Evolutionary conservation across 2,797 vertebrate species (phyloP).

Genomic region (Harpia harpyja): DNA sequence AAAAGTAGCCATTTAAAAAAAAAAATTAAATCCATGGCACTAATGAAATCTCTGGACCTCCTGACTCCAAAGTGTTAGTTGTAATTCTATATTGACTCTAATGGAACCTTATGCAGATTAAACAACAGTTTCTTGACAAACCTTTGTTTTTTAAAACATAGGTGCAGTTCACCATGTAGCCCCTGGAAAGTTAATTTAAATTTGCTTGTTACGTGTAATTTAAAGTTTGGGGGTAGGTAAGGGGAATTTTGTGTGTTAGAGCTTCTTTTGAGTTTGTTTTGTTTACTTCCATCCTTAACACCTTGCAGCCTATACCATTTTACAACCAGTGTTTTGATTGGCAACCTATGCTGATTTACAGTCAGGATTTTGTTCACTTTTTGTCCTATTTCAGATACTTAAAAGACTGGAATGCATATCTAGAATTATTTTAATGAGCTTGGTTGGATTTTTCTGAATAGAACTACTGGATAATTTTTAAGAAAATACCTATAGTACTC

Average conservation of each 20-base stretch:
- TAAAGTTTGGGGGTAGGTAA: not conserved
- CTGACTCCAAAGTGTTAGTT: not conserved
- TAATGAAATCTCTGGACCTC: not conserved
- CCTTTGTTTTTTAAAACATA: slow-evolving; percentile 45
- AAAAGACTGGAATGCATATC: not conserved
- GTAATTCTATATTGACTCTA: not conserved
- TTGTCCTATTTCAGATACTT: not conserved
- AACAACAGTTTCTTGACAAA: not conserved
- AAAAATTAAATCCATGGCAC: not conserved
- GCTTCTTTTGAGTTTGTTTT: not conserved
- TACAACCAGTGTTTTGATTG: not conserved
- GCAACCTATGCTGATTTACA: not conserved
- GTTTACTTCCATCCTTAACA: not conserved
- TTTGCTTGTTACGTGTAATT: not conserved
- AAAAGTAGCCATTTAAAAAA: not conserved
- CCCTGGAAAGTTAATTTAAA: slow-evolving; percentile 75
- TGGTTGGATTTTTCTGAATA: not conserved
- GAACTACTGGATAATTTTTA: not conserved
- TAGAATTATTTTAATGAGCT: not conserved
- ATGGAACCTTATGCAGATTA: not conserved
- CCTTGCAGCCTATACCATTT: not conserved
- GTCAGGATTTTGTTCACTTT: not conserved
- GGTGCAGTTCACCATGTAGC: slow-evolving; percentile 83
- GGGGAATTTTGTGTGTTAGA: not conserved
- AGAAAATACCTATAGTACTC: not conserved